phyloP scores from a whole-genome alignment of 2,888 invertebrate species.

The Fragum sueziense region DNA sequence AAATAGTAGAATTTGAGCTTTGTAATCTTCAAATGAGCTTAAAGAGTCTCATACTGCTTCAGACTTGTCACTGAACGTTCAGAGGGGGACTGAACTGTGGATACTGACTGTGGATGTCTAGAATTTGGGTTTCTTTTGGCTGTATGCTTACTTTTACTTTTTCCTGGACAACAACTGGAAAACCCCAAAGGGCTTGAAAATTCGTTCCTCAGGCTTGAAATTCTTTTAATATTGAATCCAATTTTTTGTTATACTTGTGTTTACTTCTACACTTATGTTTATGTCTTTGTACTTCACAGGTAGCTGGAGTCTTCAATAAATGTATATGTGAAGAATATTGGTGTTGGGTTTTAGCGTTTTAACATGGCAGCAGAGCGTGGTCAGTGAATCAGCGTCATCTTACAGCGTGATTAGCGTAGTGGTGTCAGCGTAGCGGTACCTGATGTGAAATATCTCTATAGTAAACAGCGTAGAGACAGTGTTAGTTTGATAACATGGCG shows the following conservation, averaged over 20 bases:
- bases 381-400: neutral
- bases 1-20: neutral
- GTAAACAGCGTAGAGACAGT: neutral
- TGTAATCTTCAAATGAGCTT: neutral
- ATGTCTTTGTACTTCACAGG: conserved; percentile 2
- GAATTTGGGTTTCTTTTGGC: too few relatives aligned
- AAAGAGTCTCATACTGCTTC: neutral
- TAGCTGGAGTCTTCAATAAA: conserved; percentile 23
- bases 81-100: neutral
- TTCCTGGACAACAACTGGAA: too few relatives aligned
- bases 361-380: conserved; percentile 17
- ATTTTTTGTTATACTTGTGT: neutral
- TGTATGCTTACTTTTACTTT: too few relatives aligned
- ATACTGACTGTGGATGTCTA: neutral
- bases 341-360: neutral
- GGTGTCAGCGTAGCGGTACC: neutral
- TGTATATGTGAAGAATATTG: neutral
- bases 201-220: too few relatives aligned
- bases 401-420: neutral
- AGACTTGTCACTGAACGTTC: neutral
- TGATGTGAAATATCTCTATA: neutral
- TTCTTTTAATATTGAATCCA: too few relatives aligned
- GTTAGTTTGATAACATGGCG: conserved; percentile 2
- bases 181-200: too few relatives aligned
- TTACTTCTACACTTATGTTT: conserved; percentile 1